Evolutionary conservation across 2,797 vertebrate species (phyloP), one percentile per base, ranked within the genome.

Genomic region (Tauraco hartlaubi): DNA sequence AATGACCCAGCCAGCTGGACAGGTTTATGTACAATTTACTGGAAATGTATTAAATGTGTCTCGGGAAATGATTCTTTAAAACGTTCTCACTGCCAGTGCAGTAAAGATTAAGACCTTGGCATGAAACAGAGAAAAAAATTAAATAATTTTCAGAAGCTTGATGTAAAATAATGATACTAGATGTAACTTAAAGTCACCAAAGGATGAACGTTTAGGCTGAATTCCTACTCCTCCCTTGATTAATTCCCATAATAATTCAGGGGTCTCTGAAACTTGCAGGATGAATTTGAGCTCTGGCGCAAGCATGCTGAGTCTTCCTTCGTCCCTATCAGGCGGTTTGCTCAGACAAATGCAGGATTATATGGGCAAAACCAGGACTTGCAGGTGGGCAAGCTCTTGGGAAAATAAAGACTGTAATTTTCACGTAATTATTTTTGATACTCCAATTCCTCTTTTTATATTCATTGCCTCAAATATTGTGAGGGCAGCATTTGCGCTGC

Each of bases 31-130:
- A 97, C 93, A 97, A 96, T 97, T 98, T 98, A 97, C 98, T 98
- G 97, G 97, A 98, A 98, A 97, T 96, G 95, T 98, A 97, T 98
- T 98, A 97, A 97, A 97, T 94, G 94, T 96, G 94, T 98, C 97
- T 98, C 96, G 95, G 98, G 97, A 98, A 98, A 98, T 97, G 97
- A 98, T 98, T 98, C 97, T 98, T 97, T 98, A 97, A 97, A 97
- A 96, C 17, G 69, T 98, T 98, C 97, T 96, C 96, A 88, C 95
- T 96, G 97, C 88, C 92, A 87, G 94, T 93, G 94, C 92, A 96
- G 95, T 94, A 95, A 90, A 97, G 96, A 98, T 98, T 97, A 98
- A 97, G 97, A 97, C 95, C 95, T 96, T 96, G 92, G 92, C 95
- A 95, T 89, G 94, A 92, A 96, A 91, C 67, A 80, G 96, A 97